Percentiles rank a stretch among this genome's conserved stretches.
These are phyloP conservation scores for Galeruca laticollis DNA, from an alignment of 2,888 invertebrate genomes.

Conservation along the genomic window DNA sequence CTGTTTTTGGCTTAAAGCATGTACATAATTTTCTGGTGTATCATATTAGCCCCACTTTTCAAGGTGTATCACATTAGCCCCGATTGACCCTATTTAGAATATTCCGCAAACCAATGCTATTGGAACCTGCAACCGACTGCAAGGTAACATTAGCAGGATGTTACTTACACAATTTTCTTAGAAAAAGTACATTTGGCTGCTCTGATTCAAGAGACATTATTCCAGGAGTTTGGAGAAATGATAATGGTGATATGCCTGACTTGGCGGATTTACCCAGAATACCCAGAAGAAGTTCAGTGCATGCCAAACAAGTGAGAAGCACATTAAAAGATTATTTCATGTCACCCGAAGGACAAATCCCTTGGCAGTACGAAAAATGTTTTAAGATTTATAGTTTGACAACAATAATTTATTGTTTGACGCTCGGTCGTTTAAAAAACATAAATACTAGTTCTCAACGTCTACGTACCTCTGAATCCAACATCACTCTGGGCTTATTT, in stretches of 20 bases:
- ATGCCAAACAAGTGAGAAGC: slow-evolving; percentile 26
- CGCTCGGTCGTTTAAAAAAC: too few species aligned
- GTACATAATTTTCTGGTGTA: too few species aligned
- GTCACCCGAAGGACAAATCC: slow-evolving; percentile 25
- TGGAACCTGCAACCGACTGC: slow-evolving; percentile 29
- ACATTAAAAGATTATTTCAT: slow-evolving; percentile 29
- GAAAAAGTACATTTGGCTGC: slow-evolving; percentile 7
- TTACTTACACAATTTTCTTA: too few species aligned
- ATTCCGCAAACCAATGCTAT: slow-evolving; percentile 35
- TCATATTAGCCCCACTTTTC: too few species aligned
- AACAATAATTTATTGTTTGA: too few species aligned
- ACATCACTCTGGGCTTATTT: too few species aligned
- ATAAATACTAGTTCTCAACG: too few species aligned
- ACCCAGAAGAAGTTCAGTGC: slow-evolving; percentile 20
- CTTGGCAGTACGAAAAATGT: slow-evolving; percentile 33
- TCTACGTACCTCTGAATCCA: too few species aligned
- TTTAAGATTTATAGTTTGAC: slow-evolving; percentile 16
- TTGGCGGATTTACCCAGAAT: slow-evolving; percentile 24
- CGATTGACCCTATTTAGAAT: too few species aligned
- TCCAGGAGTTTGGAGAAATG: slow-evolving; percentile 26
- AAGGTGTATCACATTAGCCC: too few species aligned
- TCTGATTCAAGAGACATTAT: slow-evolving; percentile 18
- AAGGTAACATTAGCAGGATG: not conserved
- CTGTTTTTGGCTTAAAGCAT: too few species aligned
- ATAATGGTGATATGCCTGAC: slow-evolving; percentile 8